Evolutionary conservation across 2,113 vertebrate species (phyloP).

Genomic region (Lophura nycthemera): DNA sequence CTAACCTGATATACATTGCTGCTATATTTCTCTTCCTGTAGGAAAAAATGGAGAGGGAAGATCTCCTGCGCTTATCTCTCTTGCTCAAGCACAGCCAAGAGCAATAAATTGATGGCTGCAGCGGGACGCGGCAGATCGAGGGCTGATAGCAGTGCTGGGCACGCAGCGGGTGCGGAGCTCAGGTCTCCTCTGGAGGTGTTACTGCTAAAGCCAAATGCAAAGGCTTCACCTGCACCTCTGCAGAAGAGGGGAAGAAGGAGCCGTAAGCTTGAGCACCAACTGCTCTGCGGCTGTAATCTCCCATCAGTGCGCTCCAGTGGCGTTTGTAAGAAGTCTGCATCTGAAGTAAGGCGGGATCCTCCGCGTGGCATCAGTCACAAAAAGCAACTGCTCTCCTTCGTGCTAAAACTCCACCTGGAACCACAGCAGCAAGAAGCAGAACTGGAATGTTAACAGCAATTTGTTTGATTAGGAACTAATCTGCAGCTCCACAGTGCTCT

Average conservation of each 20-base stretch:
- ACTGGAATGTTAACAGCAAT: constrained; percentile 46
- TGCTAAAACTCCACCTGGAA: constrained; percentile 35
- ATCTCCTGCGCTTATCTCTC: constrained; percentile 61
- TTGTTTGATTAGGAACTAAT: constrained; percentile 67
- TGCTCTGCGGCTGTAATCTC: background rate
- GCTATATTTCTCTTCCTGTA: background rate
- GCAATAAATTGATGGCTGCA: background rate
- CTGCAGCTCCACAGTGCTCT: constrained; percentile 30
- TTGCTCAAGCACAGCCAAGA: constrained; percentile 36
- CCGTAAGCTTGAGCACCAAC: accelerated
- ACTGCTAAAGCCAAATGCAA: background rate
- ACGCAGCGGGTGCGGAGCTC: background rate
- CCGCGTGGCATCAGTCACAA: background rate
- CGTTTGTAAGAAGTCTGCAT: background rate
- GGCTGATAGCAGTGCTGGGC: background rate
- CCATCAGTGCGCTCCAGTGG: accelerated
- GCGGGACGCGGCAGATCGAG: background rate
- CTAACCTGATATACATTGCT: constrained; percentile 14
- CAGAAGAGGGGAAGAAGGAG: background rate
- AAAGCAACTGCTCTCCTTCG: constrained; percentile 17
- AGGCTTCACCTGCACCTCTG: background rate
- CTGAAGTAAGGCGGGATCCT: background rate
- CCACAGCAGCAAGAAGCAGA: constrained; percentile 17
- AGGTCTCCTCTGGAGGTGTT: background rate
- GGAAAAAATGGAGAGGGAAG: background rate